These are phyloP conservation scores for Vesta saturnalis DNA, from an alignment of 2,888 invertebrate genomes.

Conservation along the genomic window DNA sequence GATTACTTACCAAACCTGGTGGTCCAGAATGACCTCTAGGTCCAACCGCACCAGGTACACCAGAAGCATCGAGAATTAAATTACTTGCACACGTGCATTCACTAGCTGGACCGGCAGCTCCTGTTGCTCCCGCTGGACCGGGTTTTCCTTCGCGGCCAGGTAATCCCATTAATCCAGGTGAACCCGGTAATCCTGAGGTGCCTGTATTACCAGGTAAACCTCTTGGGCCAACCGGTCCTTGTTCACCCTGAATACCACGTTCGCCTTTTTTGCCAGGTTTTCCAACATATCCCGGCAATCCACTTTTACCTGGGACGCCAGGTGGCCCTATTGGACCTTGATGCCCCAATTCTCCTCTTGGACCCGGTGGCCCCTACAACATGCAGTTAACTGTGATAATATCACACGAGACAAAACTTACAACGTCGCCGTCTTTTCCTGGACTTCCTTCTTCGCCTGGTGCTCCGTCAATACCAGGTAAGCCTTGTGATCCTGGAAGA, in stretches of 20 bases:
- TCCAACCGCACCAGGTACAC: constrained; percentile 62
- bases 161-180: constrained; percentile 54
- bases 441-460: constrained; percentile 61
- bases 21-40: constrained; percentile 67
- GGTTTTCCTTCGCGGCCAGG: constrained; percentile 52
- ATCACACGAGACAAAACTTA: too few relatives aligned
- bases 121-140: constrained; percentile 58
- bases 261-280: constrained; percentile 61
- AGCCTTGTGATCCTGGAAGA: constrained; percentile 64
- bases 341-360: constrained; percentile 35
- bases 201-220: constrained; percentile 64
- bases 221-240: constrained; percentile 61
- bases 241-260: constrained; percentile 61
- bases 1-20: constrained; percentile 63
- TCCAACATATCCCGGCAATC: constrained; percentile 59
- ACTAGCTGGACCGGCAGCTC: constrained; percentile 63
- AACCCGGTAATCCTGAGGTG: constrained; percentile 62
- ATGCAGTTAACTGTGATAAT: too few relatives aligned
- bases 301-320: constrained; percentile 58
- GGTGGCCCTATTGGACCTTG: constrained; percentile 46
- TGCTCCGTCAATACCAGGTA: constrained; percentile 61
- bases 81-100: constrained; percentile 48
- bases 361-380: constrained; percentile 49
- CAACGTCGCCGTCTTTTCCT: constrained; percentile 61
- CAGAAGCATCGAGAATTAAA: constrained; percentile 46